Base-by-base conservation (phyloP, 2,888 invertebrate species). In the Drosophila neotestacea region DNA sequence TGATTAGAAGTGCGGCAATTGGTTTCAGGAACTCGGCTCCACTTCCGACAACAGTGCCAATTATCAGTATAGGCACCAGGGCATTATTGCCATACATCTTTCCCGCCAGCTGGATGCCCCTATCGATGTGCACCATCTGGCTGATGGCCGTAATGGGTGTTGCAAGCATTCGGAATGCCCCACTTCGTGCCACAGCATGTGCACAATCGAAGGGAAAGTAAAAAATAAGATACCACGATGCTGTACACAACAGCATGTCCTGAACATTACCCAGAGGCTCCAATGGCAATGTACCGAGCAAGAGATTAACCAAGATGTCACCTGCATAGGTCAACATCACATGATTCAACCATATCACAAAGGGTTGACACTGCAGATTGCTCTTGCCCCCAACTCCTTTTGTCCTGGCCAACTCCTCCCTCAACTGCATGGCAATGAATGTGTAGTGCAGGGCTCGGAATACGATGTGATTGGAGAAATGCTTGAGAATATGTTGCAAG, bases 1-100 rank as follows among this genome's bases (percentile, higher is more conserved):
- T 85, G 59, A 85, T 78, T 0, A 85, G 38, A 7, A 85, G 64
- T 0, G 76, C 75, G 0, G 76, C 82, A 11, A 85, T 58, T 2
- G 85, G 85, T 39, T 81, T 88, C 0, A 85, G 67, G 4, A 85
- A 64, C 39, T 88, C 85, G 1, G 86, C 88, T 1, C 85, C 88
- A 13, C 85, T 85, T 11, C 85, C 85, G 51, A 81, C 71, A 4
- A 81, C 74, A 4, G 85, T 84, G 60, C 88, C 88, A 6, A 88
- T 47, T 5, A 85, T 47, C 5, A 85, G 41, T 51, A 85, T 80
- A 2, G 88, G 88, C 36, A 85, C 9, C 10, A 74, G 42, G 2
- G 86, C 78, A 42, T 72, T 62, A 4, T 56, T 62, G 47, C 69
- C 69, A 30, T 88, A 85, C 9, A 70, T 51, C 38, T 56, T 52